phyloP scores from a whole-genome alignment of 2,797 vertebrate genomes.

The Amniataba percoides region DNA sequence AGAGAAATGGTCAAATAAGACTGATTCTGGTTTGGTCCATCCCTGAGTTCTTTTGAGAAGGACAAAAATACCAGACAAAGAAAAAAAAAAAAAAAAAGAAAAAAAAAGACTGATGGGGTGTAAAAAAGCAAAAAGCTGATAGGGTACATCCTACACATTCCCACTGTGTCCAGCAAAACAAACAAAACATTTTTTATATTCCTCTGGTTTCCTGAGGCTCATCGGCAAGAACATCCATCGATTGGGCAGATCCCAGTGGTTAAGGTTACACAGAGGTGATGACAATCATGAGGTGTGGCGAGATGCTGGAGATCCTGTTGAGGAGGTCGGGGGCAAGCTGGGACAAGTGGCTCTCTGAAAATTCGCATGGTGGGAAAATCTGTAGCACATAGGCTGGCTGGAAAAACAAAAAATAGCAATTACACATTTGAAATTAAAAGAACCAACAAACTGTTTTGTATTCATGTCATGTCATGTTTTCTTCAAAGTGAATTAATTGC shows the following conservation, averaged over 20 bases:
- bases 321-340: slow-evolving; percentile 97
- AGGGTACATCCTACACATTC: slow-evolving; percentile 65
- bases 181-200: slow-evolving; percentile 47
- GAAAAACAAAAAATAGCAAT: slow-evolving; percentile 4
- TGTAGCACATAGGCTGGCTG: slow-evolving; percentile 98
- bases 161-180: slow-evolving; percentile 59
- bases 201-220: slow-evolving; percentile 82
- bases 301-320: slow-evolving; percentile 98
- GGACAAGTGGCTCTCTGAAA: slow-evolving; percentile 97
- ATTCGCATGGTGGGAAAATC: slow-evolving; percentile 98
- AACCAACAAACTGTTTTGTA: not conserved
- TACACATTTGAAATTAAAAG: not conserved
- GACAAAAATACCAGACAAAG: slow-evolving; percentile 80
- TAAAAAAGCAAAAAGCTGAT: slow-evolving; percentile 43
- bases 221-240: slow-evolving; percentile 60
- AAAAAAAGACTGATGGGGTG: slow-evolving; percentile 40
- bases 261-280: slow-evolving; percentile 95
- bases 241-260: slow-evolving; percentile 45
- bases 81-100: slow-evolving; percentile 25
- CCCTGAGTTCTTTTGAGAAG: slow-evolving; percentile 82
- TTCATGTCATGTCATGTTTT: too few species aligned
- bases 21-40: slow-evolving; percentile 84
- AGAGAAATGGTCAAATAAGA: slow-evolving; percentile 86
- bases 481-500: too few species aligned
- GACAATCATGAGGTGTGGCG: slow-evolving; percentile 99